These are phyloP conservation scores for Apocrypta bakeri DNA, from an alignment of 1,140 invertebrate genomes.

Conservation along the genomic window DNA sequence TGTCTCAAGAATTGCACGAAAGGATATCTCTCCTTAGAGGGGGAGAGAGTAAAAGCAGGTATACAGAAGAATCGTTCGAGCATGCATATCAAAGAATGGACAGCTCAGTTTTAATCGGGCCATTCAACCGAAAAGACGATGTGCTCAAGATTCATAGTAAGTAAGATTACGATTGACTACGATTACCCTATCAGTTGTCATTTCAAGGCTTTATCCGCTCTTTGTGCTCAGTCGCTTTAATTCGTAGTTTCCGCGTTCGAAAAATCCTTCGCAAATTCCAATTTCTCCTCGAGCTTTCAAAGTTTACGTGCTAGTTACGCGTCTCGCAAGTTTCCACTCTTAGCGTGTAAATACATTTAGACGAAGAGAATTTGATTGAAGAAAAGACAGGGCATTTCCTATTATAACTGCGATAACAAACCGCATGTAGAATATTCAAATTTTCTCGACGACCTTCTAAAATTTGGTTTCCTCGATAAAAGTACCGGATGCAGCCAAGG, in stretches of 20 bases:
- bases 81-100: constrained; percentile 27
- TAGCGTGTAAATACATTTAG: no score
- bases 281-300: no score
- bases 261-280: not conserved
- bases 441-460: not conserved
- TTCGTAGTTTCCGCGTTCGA: not conserved
- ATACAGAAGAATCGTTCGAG: constrained; percentile 20
- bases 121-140: constrained; percentile 38
- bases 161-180: no score
- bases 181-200: not conserved
- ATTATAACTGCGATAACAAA: no score
- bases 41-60: constrained; percentile 35
- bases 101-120: constrained; percentile 40
- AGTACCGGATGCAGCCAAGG: not conserved
- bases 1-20: constrained; percentile 25
- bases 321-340: no score
- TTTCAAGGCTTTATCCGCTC: not conserved
- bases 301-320: no score
- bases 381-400: no score
- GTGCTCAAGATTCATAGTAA: constrained; percentile 25
- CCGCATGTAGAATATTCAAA: not conserved
- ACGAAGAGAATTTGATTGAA: no score
- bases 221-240: not conserved
- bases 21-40: not conserved
- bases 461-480: not conserved